phyloP scores from a whole-genome alignment of 1,140 invertebrate genomes.

The Whitmania pigra region DNA sequence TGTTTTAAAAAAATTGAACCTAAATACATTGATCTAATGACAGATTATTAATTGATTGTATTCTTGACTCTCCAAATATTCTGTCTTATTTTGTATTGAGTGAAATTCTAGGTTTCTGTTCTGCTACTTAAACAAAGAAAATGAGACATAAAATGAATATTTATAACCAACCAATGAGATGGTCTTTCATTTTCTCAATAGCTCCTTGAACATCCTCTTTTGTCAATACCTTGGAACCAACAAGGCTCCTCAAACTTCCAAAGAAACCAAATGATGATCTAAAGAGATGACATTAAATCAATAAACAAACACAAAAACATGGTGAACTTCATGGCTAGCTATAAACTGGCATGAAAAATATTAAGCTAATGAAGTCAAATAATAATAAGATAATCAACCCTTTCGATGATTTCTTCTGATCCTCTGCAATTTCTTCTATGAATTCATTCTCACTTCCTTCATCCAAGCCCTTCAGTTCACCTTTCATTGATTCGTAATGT shows the following conservation, averaged over 20 bases:
- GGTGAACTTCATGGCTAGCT: neutral
- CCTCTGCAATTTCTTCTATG: no score
- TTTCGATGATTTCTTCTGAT: no score
- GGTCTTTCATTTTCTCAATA: constrained; percentile 87
- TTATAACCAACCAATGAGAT: constrained; percentile 59
- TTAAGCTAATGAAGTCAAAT: no score
- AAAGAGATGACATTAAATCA: neutral
- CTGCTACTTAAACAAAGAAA: constrained; percentile 1
- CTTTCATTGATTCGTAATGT: no score
- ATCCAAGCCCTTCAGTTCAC: no score
- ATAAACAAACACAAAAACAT: neutral
- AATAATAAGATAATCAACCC: no score
- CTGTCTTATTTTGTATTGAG: neutral
- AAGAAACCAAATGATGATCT: constrained; percentile 38
- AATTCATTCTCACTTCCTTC: no score
- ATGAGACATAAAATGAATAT: neutral
- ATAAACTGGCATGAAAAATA: no score
- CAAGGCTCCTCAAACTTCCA: constrained; percentile 55
- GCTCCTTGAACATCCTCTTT: constrained; percentile 60
- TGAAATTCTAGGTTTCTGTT: neutral
- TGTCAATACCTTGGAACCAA: constrained; percentile 52
- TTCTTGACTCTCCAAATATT: neutral
- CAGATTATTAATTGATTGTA: no score
- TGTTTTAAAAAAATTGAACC: no score
- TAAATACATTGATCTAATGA: no score